Percentiles rank a stretch among this genome's conserved stretches.
phyloP scores from a whole-genome alignment of 2,888 invertebrate genomes.

The Caenorhabditis uteleia region DNA sequence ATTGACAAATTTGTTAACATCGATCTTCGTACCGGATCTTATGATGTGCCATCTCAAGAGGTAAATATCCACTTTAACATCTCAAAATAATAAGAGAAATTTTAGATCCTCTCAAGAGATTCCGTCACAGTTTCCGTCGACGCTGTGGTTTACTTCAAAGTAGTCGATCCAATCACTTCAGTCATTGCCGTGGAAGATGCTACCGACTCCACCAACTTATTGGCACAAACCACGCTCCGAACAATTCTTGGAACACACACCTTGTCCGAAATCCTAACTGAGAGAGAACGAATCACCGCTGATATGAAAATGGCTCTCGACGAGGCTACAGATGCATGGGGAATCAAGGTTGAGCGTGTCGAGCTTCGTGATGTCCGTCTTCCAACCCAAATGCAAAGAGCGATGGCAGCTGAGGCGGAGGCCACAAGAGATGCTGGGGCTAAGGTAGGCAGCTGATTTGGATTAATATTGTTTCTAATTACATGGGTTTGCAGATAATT shows the following conservation, averaged over 20 bases:
- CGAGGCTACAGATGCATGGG: slow-evolving; percentile 72
- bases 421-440: slow-evolving; percentile 83
- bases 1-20: slow-evolving; percentile 75
- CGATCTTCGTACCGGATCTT: slow-evolving; percentile 90
- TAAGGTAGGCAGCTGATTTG: slow-evolving; percentile 34
- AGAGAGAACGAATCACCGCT: slow-evolving; percentile 33
- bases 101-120: slow-evolving; percentile 37
- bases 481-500: slow-evolving; percentile 77
- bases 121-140: slow-evolving; percentile 43
- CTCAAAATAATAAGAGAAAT: neutral
- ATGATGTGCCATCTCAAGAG: slow-evolving; percentile 97
- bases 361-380: slow-evolving; percentile 79
- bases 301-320: slow-evolving; percentile 69
- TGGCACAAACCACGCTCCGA: slow-evolving; percentile 72
- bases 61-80: slow-evolving; percentile 72
- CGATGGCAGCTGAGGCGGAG: slow-evolving; percentile 94
- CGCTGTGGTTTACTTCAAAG: slow-evolving; percentile 44
- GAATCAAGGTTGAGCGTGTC: slow-evolving; percentile 68
- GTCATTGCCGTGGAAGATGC: slow-evolving; percentile 91
- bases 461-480: neutral
- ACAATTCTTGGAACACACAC: slow-evolving; percentile 83
- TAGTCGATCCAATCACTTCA: slow-evolving; percentile 37
- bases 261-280: slow-evolving; percentile 34
- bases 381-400: slow-evolving; percentile 87
- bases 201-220: slow-evolving; percentile 73